Evolutionary conservation across 2,888 invertebrate species (phyloP), one percentile per base, ranked within the genome.

Genomic region (Ophion costatus): DNA sequence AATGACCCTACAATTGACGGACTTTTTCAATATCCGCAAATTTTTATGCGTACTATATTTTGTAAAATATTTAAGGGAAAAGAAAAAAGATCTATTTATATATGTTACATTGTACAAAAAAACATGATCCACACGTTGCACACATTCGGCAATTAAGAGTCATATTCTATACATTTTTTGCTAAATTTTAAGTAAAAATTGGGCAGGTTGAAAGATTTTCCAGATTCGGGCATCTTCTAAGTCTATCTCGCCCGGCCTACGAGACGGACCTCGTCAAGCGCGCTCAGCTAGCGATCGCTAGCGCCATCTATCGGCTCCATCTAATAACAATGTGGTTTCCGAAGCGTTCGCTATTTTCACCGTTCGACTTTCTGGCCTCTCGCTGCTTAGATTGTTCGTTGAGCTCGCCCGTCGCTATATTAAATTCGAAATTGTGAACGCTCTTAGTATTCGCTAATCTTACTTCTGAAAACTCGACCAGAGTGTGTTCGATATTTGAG

Each of bases 341-440:
- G 22, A 56, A 45, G 63, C 29, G n/a, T 64, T 75, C 75, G 75
- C 56, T 75, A 75, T 75, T 75, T 75, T 64, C 1, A 64, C 51
- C 51, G 63, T 75, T 75, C 45, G 29, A 75, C 45, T 45, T 61
- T 61, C 45, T 77, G 24, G 69, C 59, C 45, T 22, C 42, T 78
- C 61, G 78, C 29, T 70, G 22, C 67, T 70, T 61, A 51, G 33
- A 78, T 63, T 33, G 61, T 51, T 78, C 78, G 24, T 29, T 45
- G 38, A 11, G 67, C 57, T 77, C 57, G 24, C 57, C 59, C 38
- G 38, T 69, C 77, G 59, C 57, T 67, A 66, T 69, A 69, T 24
- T 24, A 59, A 17, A 66, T 78, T 78, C 69, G 59, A 24, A 57
- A 69, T 57, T 67, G 20, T 78, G 20, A 42, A 57, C 24, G 17